These are phyloP conservation scores for Oceanodroma tethys DNA, from an alignment of 2,113 vertebrate genomes.

Conservation along the genomic window DNA sequence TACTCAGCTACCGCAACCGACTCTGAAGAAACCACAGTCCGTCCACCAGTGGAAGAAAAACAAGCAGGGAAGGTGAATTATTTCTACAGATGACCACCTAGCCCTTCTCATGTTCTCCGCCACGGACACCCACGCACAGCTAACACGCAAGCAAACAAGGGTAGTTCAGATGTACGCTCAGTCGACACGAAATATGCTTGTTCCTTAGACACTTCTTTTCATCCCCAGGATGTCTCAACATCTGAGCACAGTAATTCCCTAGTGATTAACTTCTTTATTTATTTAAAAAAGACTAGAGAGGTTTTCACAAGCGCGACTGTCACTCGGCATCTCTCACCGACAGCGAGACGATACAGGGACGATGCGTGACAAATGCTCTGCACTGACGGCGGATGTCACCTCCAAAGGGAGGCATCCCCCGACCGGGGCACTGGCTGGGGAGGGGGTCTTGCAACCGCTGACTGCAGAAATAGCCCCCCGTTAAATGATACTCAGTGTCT, in stretches of 20 bases:
- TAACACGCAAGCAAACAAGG: neutral
- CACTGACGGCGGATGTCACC: neutral
- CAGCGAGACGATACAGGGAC: neutral
- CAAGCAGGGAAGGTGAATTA: neutral
- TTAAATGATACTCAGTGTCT: rapidly evolving
- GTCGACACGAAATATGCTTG: neutral
- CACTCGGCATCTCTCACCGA: neutral
- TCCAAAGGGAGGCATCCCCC: neutral
- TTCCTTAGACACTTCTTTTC: slow-evolving; percentile 37
- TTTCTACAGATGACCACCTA: neutral
- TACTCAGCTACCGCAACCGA: neutral
- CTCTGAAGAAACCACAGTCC: neutral
- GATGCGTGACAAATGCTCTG: neutral
- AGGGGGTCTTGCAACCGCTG: neutral
- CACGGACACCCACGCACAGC: neutral
- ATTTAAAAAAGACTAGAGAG: slow-evolving; percentile 17
- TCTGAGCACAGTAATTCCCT: slow-evolving; percentile 32
- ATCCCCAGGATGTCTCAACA: slow-evolving; percentile 42
- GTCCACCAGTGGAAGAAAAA: neutral
- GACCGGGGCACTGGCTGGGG: neutral
- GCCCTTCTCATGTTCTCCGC: neutral
- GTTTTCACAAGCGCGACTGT: neutral
- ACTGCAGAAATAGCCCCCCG: neutral
- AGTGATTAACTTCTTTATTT: slow-evolving; percentile 46
- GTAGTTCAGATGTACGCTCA: neutral